phyloP scores from a whole-genome alignment of 2,113 vertebrate species.

The Salvator merianae region DNA sequence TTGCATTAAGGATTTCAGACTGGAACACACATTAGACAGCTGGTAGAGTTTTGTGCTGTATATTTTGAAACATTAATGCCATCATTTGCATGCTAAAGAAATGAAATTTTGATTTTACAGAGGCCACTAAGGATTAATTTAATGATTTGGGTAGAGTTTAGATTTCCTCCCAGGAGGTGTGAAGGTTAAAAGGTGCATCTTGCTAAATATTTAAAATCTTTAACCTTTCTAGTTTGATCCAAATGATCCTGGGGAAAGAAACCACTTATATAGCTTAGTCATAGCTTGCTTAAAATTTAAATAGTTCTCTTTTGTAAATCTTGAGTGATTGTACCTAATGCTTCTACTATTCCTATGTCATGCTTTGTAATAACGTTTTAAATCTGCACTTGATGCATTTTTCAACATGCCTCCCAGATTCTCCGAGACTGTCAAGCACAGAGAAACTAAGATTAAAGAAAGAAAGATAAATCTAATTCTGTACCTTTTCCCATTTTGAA shows the following conservation, averaged over 20 bases:
- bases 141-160: slow-evolving; percentile 69
- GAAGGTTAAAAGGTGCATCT: slow-evolving; percentile 76
- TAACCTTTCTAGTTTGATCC: slow-evolving; percentile 59
- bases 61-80: slow-evolving; percentile 66
- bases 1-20: slow-evolving; percentile 40
- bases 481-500: neutral
- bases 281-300: slow-evolving; percentile 51
- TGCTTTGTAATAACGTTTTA: slow-evolving; percentile 52
- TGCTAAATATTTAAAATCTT: slow-evolving; percentile 77
- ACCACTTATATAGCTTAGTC: slow-evolving; percentile 30
- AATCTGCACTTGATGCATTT: slow-evolving; percentile 36
- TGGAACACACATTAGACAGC: slow-evolving; percentile 51
- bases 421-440: neutral
- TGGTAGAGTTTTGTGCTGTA: slow-evolving; percentile 48
- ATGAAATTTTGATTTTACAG: slow-evolving; percentile 68
- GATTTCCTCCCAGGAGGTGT: slow-evolving; percentile 58
- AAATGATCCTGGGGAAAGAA: slow-evolving; percentile 48
- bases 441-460: neutral
- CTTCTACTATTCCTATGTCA: slow-evolving; percentile 33
- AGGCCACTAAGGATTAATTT: slow-evolving; percentile 75
- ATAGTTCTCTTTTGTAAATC: slow-evolving; percentile 48
- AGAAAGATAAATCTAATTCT: neutral
- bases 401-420: slow-evolving; percentile 37
- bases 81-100: slow-evolving; percentile 73
- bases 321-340: slow-evolving; percentile 38